Conservation (phyloP, 2,797 vertebrate genomes). For the Todus mexicanus region DNA sequence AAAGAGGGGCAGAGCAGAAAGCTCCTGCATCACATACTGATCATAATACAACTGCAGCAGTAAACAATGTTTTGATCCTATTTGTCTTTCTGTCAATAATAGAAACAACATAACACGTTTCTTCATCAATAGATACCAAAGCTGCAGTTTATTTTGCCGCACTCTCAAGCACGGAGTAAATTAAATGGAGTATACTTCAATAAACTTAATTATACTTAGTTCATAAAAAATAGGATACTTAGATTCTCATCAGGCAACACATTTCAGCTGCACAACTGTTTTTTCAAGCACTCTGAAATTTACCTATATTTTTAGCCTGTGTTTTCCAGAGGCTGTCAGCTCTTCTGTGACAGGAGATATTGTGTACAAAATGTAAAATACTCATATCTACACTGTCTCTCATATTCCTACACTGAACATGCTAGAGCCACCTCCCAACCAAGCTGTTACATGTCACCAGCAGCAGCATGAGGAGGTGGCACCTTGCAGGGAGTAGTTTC, state of each 20-base stretch:
- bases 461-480: neutral
- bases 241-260: neutral
- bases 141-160: neutral
- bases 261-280: neutral
- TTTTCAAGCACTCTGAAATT: neutral
- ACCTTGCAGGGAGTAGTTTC: neutral
- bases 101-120: fast-evolving
- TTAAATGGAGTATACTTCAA: neutral
- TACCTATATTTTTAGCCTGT: neutral
- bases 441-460: neutral
- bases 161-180: neutral
- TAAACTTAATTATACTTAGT: neutral
- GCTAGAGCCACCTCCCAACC: neutral
- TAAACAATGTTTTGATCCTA: neutral
- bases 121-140: neutral
- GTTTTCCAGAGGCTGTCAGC: neutral
- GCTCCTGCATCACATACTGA: neutral
- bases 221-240: neutral
- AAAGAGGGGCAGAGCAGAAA: neutral
- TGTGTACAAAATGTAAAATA: neutral
- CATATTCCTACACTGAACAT: fast-evolving
- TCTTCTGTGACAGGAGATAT: fast-evolving
- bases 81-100: neutral
- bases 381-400: neutral
- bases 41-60: neutral